Base-by-base conservation (phyloP, 1,140 invertebrate genomes). In the Cyclina sinensis region DNA sequence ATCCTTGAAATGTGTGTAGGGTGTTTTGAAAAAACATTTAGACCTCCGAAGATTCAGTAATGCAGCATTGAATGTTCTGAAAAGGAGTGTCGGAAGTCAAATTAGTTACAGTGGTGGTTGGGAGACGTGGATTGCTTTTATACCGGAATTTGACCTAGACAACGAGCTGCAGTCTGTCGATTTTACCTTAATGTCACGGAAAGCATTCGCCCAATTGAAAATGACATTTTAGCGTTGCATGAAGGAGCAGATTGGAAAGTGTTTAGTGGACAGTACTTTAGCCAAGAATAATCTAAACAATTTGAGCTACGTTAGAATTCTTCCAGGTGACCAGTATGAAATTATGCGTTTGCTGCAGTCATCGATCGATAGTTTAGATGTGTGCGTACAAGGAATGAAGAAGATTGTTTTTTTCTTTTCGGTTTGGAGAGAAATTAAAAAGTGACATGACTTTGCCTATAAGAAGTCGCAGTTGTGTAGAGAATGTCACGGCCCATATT, bases 201-300 rank as follows among this genome's bases (percentile, higher is more conserved):
- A n/a, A 14, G 27, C 21, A 14, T 46, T 78, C 14, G 4, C 14
- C 5, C 43, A 24, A 12, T 11, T 48, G 43, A 24, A 21, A 35
- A 30, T 12, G 7, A 12, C 12, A n/a, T 24, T 46, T 78, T 14
- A 24, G 24, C 18, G 14, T 16, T 4, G 3, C 4, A 18, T 78
- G 27, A 51, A 18, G 30, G 65, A 70, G 7, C 32, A 46, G 21
- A n/a, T 62, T 62, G 21, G 21, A 30, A 62, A 62, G 21, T 7
- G 21, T 9, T 11, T 5, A 7, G 21, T 30, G 21, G 21, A 24
- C 21, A 62, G 5, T 62, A 79, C 76, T 30, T 32, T 79, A 32
- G 21, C 48, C 11, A 79, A 79, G 32, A 79, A 79, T 54, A 35
- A 79, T 79, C 27, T 79, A 30, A 79, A 79, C 24, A n/a, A 54